Percentiles rank a stretch among this genome's conserved stretches.
These are phyloP conservation scores for Catharus fuscescens DNA, from an alignment of 2,113 vertebrate species.

Conservation along the genomic window DNA sequence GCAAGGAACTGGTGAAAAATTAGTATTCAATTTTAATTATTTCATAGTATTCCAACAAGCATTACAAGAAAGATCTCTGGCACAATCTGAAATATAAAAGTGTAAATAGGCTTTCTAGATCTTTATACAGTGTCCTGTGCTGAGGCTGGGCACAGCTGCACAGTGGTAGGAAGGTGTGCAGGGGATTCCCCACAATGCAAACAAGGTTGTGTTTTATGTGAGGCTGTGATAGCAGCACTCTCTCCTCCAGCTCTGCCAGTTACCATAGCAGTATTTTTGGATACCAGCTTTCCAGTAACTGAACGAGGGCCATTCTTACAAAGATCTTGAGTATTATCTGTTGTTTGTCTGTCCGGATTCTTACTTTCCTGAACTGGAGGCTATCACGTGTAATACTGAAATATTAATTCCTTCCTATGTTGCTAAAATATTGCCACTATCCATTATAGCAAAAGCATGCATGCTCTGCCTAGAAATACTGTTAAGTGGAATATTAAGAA, in stretches of 20 bases:
- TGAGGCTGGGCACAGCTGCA: neutral
- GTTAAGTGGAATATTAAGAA: neutral
- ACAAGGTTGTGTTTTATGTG: neutral
- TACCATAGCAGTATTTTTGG: neutral
- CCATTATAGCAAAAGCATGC: neutral
- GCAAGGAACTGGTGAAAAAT: neutral
- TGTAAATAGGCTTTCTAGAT: neutral
- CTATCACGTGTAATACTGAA: neutral
- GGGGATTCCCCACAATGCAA: neutral
- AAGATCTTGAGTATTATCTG: neutral
- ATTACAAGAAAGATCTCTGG: neutral
- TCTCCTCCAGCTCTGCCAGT: slow-evolving; percentile 7
- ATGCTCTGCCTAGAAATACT: neutral
- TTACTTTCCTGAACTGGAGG: neutral
- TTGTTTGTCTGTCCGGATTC: neutral
- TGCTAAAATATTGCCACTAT: neutral
- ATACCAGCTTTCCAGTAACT: neutral
- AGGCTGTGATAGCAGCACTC: neutral
- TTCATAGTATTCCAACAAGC: neutral
- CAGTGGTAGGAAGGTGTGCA: neutral
- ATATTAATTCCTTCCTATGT: neutral
- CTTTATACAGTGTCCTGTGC: neutral
- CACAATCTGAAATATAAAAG: neutral
- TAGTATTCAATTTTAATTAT: neutral
- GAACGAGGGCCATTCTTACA: neutral